A percentile compares a stretch with the other conserved stretches of the same genome.
These are phyloP conservation scores for Labia minor DNA, from an alignment of 2,888 invertebrate species.

Conservation along the genomic window DNA sequence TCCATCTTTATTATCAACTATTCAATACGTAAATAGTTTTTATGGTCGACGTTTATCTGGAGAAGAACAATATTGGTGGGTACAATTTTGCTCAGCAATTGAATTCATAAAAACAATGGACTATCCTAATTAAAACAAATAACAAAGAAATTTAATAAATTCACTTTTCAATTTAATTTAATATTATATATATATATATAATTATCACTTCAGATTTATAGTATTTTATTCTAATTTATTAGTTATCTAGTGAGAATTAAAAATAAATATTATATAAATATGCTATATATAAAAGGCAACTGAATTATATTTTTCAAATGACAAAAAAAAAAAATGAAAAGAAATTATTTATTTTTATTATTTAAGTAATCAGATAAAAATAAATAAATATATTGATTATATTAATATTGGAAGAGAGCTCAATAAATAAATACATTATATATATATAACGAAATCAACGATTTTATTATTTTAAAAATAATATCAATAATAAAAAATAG, in stretches of 20 bases:
- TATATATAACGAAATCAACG: neutral
- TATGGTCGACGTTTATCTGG: conserved; percentile 72
- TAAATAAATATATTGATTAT: too few species aligned
- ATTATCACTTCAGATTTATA: neutral
- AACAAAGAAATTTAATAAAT: neutral
- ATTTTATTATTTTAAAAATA: neutral
- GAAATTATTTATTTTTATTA: too few species aligned
- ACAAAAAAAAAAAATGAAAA: too few species aligned
- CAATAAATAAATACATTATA: too few species aligned
- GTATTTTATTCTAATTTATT: too few species aligned
- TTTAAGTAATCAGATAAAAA: too few species aligned
- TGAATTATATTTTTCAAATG: too few species aligned
- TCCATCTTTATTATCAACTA: conserved; percentile 81
- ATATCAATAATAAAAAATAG: too few species aligned
- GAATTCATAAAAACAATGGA: conserved; percentile 98
- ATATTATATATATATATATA: neutral
- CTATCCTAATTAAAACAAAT: conserved; percentile 41
- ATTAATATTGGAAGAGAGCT: too few species aligned
- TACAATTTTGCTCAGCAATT: conserved; percentile 90
- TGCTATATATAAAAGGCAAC: too few species aligned
- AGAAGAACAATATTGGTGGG: conserved; percentile 97
- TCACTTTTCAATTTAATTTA: neutral
- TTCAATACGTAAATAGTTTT: conserved; percentile 91
- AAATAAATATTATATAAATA: too few species aligned
- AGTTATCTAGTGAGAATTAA: too few species aligned